Conservation (phyloP, 2,888 invertebrate species). For the Limnephilus marmoratus region DNA sequence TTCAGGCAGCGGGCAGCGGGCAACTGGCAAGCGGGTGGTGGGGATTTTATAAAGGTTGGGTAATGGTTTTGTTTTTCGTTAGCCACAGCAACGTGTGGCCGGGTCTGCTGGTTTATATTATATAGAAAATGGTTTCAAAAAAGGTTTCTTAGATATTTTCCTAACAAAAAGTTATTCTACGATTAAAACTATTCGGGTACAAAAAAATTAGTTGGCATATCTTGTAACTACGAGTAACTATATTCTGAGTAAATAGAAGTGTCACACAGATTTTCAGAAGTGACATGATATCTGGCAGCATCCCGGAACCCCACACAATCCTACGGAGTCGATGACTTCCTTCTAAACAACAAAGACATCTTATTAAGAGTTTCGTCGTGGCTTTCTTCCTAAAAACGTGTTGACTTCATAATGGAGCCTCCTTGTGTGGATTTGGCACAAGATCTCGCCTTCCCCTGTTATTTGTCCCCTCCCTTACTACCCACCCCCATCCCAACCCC, state of each 20-base stretch:
- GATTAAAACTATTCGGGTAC: background rate
- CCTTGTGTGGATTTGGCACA: conserved; percentile 20
- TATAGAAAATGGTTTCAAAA: too few relatives aligned
- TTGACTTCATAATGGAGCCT: conserved; percentile 13
- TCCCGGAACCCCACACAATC: background rate
- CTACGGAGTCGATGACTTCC: background rate
- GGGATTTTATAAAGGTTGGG: too few relatives aligned
- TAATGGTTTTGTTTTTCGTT: too few relatives aligned
- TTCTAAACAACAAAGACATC: background rate
- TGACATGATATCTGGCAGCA: background rate
- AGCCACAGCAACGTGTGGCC: too few relatives aligned
- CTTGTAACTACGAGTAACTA: background rate
- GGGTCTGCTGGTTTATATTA: too few relatives aligned
- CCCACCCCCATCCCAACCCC: background rate
- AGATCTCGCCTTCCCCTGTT: background rate
- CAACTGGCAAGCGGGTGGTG: too few relatives aligned
- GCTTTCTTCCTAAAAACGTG: background rate
- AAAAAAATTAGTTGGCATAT: background rate
- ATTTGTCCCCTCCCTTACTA: background rate
- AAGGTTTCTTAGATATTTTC: background rate
- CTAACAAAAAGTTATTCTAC: background rate
- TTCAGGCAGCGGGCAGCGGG: too few relatives aligned
- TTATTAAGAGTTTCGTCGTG: background rate
- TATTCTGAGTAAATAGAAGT: background rate
- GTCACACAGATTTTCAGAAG: background rate